Percentiles rank a stretch among this genome's conserved stretches.
phyloP scores from a whole-genome alignment of 1,140 invertebrate species.

The Cyrtorhinus lividipennis region DNA sequence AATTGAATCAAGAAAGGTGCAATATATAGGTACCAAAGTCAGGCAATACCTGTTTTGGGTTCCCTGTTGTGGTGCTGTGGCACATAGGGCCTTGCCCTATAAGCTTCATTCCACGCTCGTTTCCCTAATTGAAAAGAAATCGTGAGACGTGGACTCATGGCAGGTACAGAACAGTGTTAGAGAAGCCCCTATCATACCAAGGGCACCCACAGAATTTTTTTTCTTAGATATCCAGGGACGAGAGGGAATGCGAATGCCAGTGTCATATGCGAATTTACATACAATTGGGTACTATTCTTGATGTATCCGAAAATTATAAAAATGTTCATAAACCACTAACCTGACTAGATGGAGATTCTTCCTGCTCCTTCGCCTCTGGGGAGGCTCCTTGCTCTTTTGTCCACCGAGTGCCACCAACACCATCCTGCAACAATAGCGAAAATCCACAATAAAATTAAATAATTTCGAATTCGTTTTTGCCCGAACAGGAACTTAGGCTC shows the following conservation, averaged over 20 bases:
- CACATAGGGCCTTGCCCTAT: constrained; percentile 14
- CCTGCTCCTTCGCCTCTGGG: constrained; percentile 24
- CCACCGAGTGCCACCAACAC: constrained; percentile 18
- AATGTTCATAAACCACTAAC: not conserved
- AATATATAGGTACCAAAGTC: too few species aligned
- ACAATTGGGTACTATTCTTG: too few species aligned
- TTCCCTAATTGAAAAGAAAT: constrained; percentile 16
- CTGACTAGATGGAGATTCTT: constrained; percentile 19
- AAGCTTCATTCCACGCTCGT: constrained; percentile 17
- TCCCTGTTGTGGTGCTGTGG: constrained; percentile 17
- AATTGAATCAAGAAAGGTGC: too few species aligned
- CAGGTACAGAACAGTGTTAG: too few species aligned
- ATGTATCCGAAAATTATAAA: too few species aligned
- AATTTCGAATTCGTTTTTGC: not conserved
- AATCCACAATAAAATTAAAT: not conserved
- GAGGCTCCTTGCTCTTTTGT: constrained; percentile 24
- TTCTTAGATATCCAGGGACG: too few species aligned
- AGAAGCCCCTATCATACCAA: too few species aligned
- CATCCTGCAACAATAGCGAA: constrained; percentile 15
- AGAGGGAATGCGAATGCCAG: too few species aligned
- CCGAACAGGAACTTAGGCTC: not conserved
- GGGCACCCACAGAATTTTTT: too few species aligned
- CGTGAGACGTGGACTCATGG: too few species aligned
- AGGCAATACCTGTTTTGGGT: constrained; percentile 20
- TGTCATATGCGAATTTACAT: too few species aligned